These are phyloP conservation scores for Brachyptera risi DNA, from an alignment of 2,888 invertebrate species.

Conservation along the genomic window DNA sequence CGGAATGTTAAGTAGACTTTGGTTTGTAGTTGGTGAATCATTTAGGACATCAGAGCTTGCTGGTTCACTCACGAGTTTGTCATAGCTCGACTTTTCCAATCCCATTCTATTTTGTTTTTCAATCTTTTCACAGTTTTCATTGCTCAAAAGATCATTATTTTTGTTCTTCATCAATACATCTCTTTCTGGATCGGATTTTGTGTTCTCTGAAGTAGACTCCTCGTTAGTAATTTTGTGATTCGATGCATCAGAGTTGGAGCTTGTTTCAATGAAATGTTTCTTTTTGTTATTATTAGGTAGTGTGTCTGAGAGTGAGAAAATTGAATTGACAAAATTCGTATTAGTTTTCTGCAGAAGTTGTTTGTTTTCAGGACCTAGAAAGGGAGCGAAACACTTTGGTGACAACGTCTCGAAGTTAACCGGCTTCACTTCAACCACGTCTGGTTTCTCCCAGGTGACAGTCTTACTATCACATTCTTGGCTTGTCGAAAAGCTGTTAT, in stretches of 20 bases:
- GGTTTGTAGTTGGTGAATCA: not conserved
- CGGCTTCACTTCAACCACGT: not conserved
- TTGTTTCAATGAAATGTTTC: not conserved
- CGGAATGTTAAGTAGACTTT: not conserved
- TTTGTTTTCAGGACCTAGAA: not conserved
- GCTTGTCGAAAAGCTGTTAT: too few relatives aligned
- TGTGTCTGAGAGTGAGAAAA: not conserved
- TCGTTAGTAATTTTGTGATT: too few relatives aligned
- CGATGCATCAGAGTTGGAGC: not conserved
- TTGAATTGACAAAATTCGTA: slow-evolving; percentile 6
- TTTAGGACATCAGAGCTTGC: not conserved
- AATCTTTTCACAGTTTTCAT: too few relatives aligned
- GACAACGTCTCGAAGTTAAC: not conserved
- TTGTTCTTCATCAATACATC: too few relatives aligned
- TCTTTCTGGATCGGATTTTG: too few relatives aligned
- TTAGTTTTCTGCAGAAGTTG: not conserved
- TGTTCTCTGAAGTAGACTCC: not conserved
- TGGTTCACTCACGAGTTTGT: not conserved
- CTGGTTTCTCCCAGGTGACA: not conserved
- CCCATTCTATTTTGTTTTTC: not conserved
- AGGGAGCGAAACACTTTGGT: not conserved
- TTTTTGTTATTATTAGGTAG: too few relatives aligned
- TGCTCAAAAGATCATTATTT: too few relatives aligned
- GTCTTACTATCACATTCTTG: too few relatives aligned
- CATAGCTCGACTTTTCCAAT: too few relatives aligned